A percentile compares a stretch with the other conserved stretches of the same genome.
These are phyloP conservation scores for Eucidaris tribuloides DNA, from an alignment of 35 echinoderm and acorn worm species.

Conservation along the genomic window DNA sequence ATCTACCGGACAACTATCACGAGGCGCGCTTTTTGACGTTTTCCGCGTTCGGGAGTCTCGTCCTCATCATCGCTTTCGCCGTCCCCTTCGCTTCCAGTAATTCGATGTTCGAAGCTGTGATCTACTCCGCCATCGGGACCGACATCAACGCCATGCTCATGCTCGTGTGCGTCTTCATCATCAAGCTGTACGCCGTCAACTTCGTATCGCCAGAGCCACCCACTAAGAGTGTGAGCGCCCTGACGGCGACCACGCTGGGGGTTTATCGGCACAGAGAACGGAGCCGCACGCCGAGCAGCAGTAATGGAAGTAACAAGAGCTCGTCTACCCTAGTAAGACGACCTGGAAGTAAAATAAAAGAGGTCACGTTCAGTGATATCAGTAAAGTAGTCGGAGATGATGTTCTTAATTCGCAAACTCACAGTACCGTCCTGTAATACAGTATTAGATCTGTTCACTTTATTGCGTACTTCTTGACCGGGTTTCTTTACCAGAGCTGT, in stretches of 20 bases:
- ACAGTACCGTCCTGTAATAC: no score
- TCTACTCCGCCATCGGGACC: constrained; percentile 48
- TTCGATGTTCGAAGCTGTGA: not conserved
- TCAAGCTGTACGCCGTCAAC: constrained; percentile 57
- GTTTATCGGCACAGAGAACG: not conserved
- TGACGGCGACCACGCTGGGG: not conserved
- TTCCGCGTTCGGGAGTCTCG: constrained; percentile 36
- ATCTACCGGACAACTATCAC: constrained; percentile 76
- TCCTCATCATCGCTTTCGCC: constrained; percentile 48
- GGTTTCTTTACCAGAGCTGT: no score
- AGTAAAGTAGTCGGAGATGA: no score
- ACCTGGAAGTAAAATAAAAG: not conserved
- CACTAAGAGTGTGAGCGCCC: not conserved
- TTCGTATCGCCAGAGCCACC: constrained; percentile 10
- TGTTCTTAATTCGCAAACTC: no score
- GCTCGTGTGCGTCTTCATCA: constrained; percentile 49
- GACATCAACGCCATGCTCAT: constrained; percentile 44
- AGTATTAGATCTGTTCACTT: no score
- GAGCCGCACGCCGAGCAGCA: not conserved
- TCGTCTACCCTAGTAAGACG: not conserved
- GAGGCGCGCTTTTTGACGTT: constrained; percentile 59
- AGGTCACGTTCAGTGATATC: constrained; percentile 21
- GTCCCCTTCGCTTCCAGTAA: constrained; percentile 46
- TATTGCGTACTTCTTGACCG: no score
- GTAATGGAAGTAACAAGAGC: not conserved